Conservation (phyloP, 64 coral and sea anemone genomes). For the Astreopora myriophthalma region DNA sequence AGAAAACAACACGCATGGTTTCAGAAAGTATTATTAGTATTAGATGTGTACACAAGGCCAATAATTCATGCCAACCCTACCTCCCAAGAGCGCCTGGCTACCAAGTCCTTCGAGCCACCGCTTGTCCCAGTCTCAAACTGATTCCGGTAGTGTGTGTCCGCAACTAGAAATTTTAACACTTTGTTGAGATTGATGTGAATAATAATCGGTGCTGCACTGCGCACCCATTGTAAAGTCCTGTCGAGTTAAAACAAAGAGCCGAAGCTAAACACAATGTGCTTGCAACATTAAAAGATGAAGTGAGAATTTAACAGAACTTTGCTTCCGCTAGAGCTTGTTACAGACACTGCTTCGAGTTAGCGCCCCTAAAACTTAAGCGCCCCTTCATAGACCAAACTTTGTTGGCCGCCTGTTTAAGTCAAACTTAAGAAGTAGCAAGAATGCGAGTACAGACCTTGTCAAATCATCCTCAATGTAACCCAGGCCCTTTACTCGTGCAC, state of each 20-base stretch:
- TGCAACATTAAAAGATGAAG: too few relatives aligned
- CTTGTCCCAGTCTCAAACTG: constrained; percentile 73
- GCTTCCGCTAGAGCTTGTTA: too few relatives aligned
- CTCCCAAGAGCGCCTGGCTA: constrained; percentile 50
- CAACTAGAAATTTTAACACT: constrained; percentile 30
- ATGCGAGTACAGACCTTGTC: constrained; percentile 28
- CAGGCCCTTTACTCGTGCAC: constrained; percentile 37
- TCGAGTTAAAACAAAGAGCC: not conserved
- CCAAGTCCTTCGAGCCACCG: constrained; percentile 22
- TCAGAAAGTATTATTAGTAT: too few relatives aligned
- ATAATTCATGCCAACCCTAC: too few relatives aligned
- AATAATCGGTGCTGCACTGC: constrained; percentile 46
- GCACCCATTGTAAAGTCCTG: constrained; percentile 57
- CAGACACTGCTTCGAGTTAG: too few relatives aligned
- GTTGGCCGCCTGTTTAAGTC: not conserved
- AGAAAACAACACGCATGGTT: too few relatives aligned
- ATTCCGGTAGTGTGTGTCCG: constrained; percentile 61
- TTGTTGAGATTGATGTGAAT: constrained; percentile 45
- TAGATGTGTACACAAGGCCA: too few relatives aligned
- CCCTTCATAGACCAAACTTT: too few relatives aligned
- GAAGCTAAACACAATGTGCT: too few relatives aligned
- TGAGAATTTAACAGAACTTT: too few relatives aligned
- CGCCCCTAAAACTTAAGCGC: too few relatives aligned
- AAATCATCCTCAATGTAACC: constrained; percentile 60
- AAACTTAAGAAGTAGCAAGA: too few relatives aligned